Evolutionary conservation across 2,113 vertebrate genomes (phyloP).

Genomic region (Salvator merianae): DNA sequence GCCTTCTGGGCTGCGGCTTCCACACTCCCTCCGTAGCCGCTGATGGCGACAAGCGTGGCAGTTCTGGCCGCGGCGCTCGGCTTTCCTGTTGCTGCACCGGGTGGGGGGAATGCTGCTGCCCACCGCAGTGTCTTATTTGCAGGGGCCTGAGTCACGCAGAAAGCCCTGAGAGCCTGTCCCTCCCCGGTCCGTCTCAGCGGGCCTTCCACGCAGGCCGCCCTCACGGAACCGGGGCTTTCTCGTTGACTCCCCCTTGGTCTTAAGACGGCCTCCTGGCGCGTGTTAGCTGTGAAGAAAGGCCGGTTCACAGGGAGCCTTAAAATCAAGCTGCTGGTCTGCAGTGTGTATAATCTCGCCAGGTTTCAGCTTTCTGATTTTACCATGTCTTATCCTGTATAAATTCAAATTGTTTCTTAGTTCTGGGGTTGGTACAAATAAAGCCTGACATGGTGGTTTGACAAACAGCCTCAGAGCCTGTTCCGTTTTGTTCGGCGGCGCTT

Average conservation of each 20-base stretch:
- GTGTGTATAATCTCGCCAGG: conserved; percentile 30
- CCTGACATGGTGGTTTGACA: not conserved
- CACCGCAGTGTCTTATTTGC: not conserved
- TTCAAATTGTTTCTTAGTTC: conserved; percentile 27
- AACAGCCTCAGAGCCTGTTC: not conserved
- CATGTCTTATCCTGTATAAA: conserved; percentile 1
- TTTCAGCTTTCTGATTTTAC: not conserved
- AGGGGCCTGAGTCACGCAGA: not conserved
- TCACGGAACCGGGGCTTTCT: not conserved
- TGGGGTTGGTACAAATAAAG: not conserved
- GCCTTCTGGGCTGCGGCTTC: not conserved
- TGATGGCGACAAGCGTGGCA: not conserved
- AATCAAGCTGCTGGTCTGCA: conserved; percentile 16
- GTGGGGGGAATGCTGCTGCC: not conserved
- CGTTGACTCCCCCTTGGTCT: not conserved
- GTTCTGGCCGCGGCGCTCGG: not conserved
- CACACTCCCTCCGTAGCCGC: not conserved
- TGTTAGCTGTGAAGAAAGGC: not conserved
- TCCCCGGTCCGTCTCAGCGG: fast-evolving
- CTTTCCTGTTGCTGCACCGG: not conserved
- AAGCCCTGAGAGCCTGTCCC: not conserved
- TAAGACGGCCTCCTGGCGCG: not conserved
- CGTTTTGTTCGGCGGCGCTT: not conserved
- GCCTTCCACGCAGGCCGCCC: not conserved
- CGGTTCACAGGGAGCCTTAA: not conserved